Conservation (phyloP, 2,797 vertebrate genomes). For the Megaceryle alcyon region DNA sequence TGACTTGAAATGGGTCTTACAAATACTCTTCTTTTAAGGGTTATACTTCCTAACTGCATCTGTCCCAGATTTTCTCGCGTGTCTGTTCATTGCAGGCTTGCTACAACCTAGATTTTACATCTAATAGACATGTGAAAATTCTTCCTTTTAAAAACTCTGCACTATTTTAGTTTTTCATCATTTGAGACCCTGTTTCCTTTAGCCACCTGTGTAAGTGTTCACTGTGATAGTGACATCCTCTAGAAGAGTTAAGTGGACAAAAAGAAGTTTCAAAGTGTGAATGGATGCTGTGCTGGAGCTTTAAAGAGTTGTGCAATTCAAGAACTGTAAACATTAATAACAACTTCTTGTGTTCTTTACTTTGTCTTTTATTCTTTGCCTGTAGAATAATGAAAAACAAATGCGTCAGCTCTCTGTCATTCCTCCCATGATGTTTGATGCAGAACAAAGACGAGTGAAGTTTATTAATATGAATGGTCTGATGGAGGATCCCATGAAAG, state of each 20-base stretch:
- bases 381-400: constrained; percentile 98
- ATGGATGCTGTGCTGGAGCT: background rate
- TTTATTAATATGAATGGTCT: constrained; percentile 99
- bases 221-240: background rate
- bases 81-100: background rate
- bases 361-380: background rate
- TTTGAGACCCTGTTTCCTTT: background rate
- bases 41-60: background rate
- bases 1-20: background rate
- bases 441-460: constrained; percentile 94
- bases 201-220: background rate
- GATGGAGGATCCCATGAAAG: constrained; percentile 98
- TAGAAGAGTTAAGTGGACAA: background rate
- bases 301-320: background rate
- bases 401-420: constrained; percentile 99
- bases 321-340: background rate
- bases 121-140: background rate
- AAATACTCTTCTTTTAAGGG: background rate
- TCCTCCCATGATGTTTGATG: constrained; percentile 99
- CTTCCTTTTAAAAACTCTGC: background rate
- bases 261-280: background rate
- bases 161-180: background rate
- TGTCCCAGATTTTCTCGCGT: background rate
- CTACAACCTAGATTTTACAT: background rate
- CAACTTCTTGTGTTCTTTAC: background rate